A percentile compares a stretch with the other conserved stretches of the same genome.
Conservation (phyloP, 2,113 vertebrate species). For the Notothenia rossii region DNA sequence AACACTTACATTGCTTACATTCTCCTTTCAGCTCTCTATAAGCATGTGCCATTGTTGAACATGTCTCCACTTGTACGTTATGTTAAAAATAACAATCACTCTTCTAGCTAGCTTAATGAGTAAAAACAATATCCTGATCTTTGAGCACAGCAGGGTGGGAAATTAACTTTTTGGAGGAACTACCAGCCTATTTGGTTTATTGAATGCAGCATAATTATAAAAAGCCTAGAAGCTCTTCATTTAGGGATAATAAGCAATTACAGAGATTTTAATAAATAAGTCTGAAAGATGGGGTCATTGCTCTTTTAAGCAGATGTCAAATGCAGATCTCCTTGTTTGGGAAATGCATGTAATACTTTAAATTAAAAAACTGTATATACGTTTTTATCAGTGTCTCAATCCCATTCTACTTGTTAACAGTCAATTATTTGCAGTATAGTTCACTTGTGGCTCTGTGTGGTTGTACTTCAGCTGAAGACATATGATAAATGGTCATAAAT, state of each 20-base stretch:
- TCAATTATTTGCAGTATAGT: neutral
- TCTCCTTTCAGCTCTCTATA: constrained; percentile 48
- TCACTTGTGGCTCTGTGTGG: neutral
- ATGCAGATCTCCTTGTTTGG: no score
- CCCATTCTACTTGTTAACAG: neutral
- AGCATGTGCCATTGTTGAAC: constrained; percentile 19
- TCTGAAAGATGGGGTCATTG: neutral
- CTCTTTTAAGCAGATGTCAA: neutral
- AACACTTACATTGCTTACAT: constrained; percentile 34
- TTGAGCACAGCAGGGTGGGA: constrained; percentile 38
- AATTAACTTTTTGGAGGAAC: constrained; percentile 21
- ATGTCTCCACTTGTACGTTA: constrained; percentile 17
- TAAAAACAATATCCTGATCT: neutral
- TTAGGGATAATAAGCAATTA: neutral
- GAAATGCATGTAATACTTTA: no score
- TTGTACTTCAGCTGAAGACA: neutral
- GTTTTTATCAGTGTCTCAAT: neutral
- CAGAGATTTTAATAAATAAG: neutral
- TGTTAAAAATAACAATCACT: constrained; percentile 12
- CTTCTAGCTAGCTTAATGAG: constrained; percentile 1
- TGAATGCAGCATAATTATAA: neutral
- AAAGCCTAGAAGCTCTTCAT: neutral
- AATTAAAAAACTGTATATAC: neutral
- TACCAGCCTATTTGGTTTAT: neutral
- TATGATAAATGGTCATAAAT: neutral